Evolutionary conservation across 2,888 invertebrate genomes (phyloP).

Genomic region (Aphrophora alni): DNA sequence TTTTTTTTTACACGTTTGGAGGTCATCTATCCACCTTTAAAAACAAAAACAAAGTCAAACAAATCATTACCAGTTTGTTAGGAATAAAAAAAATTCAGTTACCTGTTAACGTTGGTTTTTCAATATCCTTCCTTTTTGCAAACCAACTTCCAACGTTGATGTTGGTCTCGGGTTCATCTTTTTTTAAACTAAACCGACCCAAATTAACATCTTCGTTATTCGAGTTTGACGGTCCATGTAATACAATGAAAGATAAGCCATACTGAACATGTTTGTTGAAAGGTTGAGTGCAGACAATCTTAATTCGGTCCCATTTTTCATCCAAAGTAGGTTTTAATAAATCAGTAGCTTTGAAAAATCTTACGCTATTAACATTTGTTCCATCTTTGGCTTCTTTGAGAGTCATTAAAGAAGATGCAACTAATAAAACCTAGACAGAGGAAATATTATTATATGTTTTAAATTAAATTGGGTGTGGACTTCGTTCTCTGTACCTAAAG

Average conservation of each 20-base stretch:
- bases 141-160: constrained; percentile 70
- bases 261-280: constrained; percentile 81
- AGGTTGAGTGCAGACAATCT: constrained; percentile 85
- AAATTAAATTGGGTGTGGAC: too few relatives aligned
- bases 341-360: constrained; percentile 71
- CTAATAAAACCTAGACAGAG: constrained; percentile 70
- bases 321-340: constrained; percentile 63
- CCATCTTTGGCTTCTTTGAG: constrained; percentile 75
- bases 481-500: too few relatives aligned
- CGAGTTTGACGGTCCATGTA: constrained; percentile 58
- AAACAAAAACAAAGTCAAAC: neutral
- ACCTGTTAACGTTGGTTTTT: constrained; percentile 53
- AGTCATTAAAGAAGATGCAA: constrained; percentile 80
- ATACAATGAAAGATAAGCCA: constrained; percentile 81
- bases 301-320: constrained; percentile 83
- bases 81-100: constrained; percentile 23
- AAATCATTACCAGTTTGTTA: neutral
- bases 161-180: constrained; percentile 62
- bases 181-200: constrained; percentile 61
- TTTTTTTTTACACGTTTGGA: too few relatives aligned
- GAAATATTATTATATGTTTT: neutral
- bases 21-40: too few relatives aligned
- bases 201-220: constrained; percentile 52
- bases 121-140: constrained; percentile 60
- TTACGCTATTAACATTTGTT: constrained; percentile 70